A percentile compares a stretch with the other conserved stretches of the same genome.
These are phyloP conservation scores for Drosophila nigrodunni DNA, from an alignment of 1,140 invertebrate genomes.

Conservation along the genomic window DNA sequence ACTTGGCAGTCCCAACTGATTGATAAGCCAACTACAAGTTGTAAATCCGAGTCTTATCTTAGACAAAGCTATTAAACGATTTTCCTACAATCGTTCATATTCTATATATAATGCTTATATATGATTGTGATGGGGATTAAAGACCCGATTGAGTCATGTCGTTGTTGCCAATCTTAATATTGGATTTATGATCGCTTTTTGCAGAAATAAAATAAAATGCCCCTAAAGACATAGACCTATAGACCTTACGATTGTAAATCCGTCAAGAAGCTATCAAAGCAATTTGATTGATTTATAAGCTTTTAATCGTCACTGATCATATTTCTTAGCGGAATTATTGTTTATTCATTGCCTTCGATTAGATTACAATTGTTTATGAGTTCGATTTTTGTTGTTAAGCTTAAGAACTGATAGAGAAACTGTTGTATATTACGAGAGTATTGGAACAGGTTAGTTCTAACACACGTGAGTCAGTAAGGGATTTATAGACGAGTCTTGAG, in stretches of 20 bases:
- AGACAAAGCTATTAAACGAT: conserved; percentile 54
- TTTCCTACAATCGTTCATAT: conserved; percentile 64
- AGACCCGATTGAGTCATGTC: conserved; percentile 31
- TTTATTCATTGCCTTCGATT: conserved; percentile 46
- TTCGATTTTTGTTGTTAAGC: conserved; percentile 18
- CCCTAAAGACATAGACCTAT: conserved; percentile 32
- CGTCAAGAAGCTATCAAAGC: conserved; percentile 68
- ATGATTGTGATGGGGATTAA: conserved; percentile 35
- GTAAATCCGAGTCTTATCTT: conserved; percentile 23
- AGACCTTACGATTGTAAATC: conserved; percentile 57
- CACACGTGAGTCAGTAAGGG: conserved; percentile 6
- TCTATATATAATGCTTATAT: conserved; percentile 24
- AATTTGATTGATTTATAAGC: conserved; percentile 68
- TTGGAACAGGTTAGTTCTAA: conserved; percentile 58
- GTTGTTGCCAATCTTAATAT: neutral
- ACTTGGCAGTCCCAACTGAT: neutral
- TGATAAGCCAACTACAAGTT: conserved; percentile 34
- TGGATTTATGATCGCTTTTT: conserved; percentile 15
- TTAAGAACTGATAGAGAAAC: conserved; percentile 7
- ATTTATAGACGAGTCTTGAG: conserved; percentile 7
- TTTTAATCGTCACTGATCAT: conserved; percentile 67
- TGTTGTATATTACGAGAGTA: conserved; percentile 14
- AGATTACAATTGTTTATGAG: conserved; percentile 70
- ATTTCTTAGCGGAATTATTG: conserved; percentile 29
- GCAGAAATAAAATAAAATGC: conserved; percentile 27